Base-by-base conservation (phyloP, 2,797 vertebrate species). In the Catostomus latipinnis region DNA sequence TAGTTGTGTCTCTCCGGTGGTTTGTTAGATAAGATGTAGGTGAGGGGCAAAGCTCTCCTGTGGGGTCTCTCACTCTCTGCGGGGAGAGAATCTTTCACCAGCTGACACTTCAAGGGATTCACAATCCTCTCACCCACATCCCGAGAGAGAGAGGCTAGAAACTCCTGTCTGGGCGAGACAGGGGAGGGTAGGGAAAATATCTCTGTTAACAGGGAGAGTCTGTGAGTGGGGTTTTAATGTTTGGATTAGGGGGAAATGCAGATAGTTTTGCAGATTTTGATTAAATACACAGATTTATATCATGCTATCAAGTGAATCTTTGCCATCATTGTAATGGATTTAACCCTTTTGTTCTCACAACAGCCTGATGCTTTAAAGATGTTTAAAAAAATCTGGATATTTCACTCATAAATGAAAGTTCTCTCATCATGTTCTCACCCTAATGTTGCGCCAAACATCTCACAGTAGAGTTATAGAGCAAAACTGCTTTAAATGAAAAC, bases 1-100 rank as follows among this genome's bases (percentile, higher is more conserved):
- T 78, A 70, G 58, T 56, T 8, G 34, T 54, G 57, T 78, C 57
- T 71, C 76, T 78, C 58, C 6, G 8, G 76, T 63, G 58, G 67
- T 48, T 78, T 78, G 67, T 71, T 70, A 78, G 76, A 71, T 71
- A n/a, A 78, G 67, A 78, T 78, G 67, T 46, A 70, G 76, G 67
- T 78, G 43, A 61, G 58, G 49, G 57, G 49, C 22, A 22, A 53
- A 71, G 49, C 66, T 71, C 76, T 70, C 58, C 14, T 54, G 43
- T 63, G 67, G 48, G 67, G 48, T 61, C 57, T 63, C 67, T 78
- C 76, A 4, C 48, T 71, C 46, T 62, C 67, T 71, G 22, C 8
- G 12, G 58, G 49, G 76, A 63, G 13, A 52, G 14, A 71, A 62
- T 71, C n/a, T 62, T 67, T 62, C 67, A 46, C 76, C 76, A 71